Evolutionary conservation across 2,797 vertebrate species (phyloP).

Genomic region (Phaenicophaeus curvirostris): DNA sequence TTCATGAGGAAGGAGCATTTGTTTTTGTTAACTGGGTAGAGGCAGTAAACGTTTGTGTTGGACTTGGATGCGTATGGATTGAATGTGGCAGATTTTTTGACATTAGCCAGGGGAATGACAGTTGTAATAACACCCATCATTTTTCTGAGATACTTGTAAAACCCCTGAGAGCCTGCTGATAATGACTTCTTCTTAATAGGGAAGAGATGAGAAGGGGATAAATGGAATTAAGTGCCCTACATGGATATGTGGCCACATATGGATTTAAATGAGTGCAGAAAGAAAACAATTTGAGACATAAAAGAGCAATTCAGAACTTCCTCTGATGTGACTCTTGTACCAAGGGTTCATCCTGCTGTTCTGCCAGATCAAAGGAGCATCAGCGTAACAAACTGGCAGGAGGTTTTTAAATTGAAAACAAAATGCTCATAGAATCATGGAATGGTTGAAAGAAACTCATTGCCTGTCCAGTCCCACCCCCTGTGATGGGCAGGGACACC

Average conservation of each 20-base stretch:
- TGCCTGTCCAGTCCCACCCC: too few species aligned
- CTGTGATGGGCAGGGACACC: too few species aligned
- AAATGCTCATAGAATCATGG: background rate
- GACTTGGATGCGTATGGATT: rapidly evolving
- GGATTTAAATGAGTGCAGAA: background rate
- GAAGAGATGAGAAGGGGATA: background rate
- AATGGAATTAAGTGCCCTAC: background rate
- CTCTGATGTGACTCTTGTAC: background rate
- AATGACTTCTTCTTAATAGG: background rate
- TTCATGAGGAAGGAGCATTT: background rate
- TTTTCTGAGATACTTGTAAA: background rate
- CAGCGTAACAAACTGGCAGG: background rate
- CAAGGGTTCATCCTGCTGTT: background rate
- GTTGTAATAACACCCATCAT: background rate
- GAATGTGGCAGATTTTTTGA: background rate
- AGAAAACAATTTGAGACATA: background rate
- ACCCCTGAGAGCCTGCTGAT: background rate
- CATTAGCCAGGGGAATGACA: background rate
- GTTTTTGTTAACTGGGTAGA: background rate
- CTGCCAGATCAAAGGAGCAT: background rate
- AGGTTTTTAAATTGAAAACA: background rate
- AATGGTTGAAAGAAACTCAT: too few species aligned
- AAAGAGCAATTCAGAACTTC: background rate
- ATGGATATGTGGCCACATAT: background rate
- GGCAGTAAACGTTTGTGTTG: too few species aligned